A percentile compares a stretch with the other conserved stretches of the same genome.
Conservation (phyloP, 2,888 invertebrate species). For the Rhamnusium bicolor region DNA sequence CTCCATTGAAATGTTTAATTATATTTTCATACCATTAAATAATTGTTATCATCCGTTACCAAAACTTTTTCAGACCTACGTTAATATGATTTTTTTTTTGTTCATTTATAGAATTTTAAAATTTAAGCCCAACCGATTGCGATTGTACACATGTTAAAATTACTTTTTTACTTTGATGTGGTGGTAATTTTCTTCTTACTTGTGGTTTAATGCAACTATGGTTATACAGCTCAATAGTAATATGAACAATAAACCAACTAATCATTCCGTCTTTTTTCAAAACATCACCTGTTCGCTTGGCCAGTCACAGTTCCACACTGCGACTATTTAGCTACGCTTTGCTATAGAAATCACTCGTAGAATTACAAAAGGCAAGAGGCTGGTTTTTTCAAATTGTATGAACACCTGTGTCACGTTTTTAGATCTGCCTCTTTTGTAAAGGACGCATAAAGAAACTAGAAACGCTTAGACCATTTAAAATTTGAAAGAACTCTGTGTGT, state of each 20-base stretch:
- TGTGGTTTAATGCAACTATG: neutral
- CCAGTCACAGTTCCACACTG: conserved; percentile 27
- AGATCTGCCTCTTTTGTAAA: conserved; percentile 17
- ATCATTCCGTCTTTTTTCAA: conserved; percentile 16
- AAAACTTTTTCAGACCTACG: too few species aligned
- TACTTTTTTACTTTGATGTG: neutral
- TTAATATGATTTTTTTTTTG: too few species aligned
- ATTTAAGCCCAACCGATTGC: too few species aligned
- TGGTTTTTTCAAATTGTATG: conserved; percentile 32
- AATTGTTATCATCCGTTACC: too few species aligned
- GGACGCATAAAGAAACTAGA: conserved; percentile 29
- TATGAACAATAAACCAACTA: neutral
- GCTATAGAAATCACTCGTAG: conserved; percentile 34
- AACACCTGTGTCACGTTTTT: conserved; percentile 37
- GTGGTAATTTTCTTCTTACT: neutral
- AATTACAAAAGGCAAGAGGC: conserved; percentile 34
- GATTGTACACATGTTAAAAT: too few species aligned
- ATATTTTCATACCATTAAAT: too few species aligned
- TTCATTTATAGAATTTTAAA: too few species aligned
- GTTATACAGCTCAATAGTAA: neutral
- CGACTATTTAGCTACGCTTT: conserved; percentile 28
- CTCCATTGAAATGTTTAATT: too few species aligned
- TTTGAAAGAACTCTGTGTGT: conserved; percentile 2
- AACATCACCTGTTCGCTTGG: conserved; percentile 25
- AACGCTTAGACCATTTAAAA: conserved; percentile 16